Percentiles rank a stretch among this genome's conserved stretches.
Evolutionary conservation across 2,113 vertebrate species (phyloP).

Genomic region (Bungarus multicinctus): DNA sequence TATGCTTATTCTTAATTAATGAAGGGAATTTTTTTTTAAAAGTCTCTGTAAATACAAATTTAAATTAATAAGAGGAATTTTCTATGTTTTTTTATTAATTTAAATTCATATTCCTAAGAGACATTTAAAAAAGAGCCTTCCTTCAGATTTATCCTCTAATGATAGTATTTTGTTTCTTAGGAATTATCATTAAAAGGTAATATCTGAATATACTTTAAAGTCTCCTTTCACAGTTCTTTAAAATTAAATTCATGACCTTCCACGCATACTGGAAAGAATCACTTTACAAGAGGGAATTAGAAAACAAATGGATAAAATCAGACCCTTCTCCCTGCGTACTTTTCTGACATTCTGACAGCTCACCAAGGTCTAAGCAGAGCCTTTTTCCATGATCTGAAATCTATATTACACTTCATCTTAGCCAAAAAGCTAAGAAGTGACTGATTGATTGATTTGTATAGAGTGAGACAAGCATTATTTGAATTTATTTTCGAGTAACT

Average conservation of each 20-base stretch:
- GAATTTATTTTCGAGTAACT: neutral
- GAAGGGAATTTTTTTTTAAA: neutral
- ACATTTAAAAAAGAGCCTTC: neutral
- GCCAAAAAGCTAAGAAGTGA: neutral
- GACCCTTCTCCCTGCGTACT: neutral
- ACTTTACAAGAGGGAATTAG: neutral
- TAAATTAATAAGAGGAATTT: neutral
- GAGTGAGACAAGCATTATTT: neutral
- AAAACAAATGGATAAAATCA: neutral
- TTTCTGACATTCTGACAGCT: neutral
- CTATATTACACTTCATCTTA: neutral
- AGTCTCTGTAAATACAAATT: neutral
- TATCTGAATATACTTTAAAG: neutral
- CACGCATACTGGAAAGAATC: neutral
- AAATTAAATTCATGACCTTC: neutral
- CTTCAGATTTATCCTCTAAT: neutral
- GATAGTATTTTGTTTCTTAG: neutral
- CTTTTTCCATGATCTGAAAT: neutral
- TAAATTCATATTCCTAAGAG: neutral
- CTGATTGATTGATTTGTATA: neutral
- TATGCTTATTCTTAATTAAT: neutral
- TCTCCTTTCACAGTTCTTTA: neutral
- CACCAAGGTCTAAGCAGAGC: neutral
- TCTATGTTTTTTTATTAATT: neutral
- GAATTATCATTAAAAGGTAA: neutral